Base-by-base conservation (phyloP, 2,888 invertebrate genomes). In the Athripsodes cinereus region DNA sequence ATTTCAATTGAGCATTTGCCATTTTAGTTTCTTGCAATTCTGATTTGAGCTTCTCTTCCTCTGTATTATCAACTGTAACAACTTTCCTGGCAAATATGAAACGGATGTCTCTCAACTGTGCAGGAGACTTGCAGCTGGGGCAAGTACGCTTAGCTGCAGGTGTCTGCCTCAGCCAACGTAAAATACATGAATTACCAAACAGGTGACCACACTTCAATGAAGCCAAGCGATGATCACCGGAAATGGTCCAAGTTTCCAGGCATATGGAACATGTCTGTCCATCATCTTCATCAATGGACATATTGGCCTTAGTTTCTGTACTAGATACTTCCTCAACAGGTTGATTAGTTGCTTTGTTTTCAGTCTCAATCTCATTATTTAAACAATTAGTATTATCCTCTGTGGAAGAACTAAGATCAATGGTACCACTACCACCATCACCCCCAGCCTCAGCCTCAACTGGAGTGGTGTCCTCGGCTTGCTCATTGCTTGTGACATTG, bases 201-300 rank as follows among this genome's bases (percentile, higher is more conserved):
- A 96, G 73, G 74, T 97, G 97, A 0, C 97, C 97, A 72, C 97
- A 97, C 68, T 86, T 87, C 8, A 97, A 74, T 0, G 92, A 86
- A n/a, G 88, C 88, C 2, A 96, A 74, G 54, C 95, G 80, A 71
- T 97, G 97, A 0, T 82, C 83, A 0, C 96, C 96, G 0, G 87
- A 83, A 69, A 87, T 92, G 2, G 88, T 90, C 92, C 94, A 96
- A 2, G 81, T 74, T 56, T 96, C 96, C 63, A 94, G 78, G 69
- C 96, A 96, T 64, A 96, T 95, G 0, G 93, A 85, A 66, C 96
- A 96, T 0, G 81, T 80, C 67, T 84, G 81, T 0, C 87, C 88
- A 52, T 88, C 87, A 48, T 83, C 82, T 1, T 84, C 84, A 1
- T 59, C 58, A 5, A 40, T 40, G 5, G 40, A 40, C 40, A 40